Conservation (phyloP, 2,888 invertebrate genomes). For the Sarcophaga carnaria region DNA sequence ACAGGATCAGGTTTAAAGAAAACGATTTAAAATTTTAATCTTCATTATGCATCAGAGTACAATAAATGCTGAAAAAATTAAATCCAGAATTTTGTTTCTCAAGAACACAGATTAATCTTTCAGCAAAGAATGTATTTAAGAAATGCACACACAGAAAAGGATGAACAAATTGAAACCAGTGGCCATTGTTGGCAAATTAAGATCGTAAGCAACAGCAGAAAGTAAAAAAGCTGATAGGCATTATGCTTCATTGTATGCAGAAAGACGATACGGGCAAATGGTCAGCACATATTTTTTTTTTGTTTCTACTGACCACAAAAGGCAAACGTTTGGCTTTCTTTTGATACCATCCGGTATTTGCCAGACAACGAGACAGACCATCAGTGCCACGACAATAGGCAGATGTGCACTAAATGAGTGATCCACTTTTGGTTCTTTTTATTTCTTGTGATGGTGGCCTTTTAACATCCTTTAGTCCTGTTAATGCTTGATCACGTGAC, state of each 20-base stretch:
- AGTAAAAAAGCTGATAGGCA: neutral
- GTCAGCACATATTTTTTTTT: conserved; percentile 19
- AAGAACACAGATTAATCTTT: conserved; percentile 52
- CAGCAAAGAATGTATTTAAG: neutral
- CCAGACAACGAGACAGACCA: conserved; percentile 37
- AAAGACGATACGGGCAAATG: conserved; percentile 52
- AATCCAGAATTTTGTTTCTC: conserved; percentile 33
- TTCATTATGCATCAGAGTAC: conserved; percentile 7
- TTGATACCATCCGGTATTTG: conserved; percentile 25
- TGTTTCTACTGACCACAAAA: conserved; percentile 62
- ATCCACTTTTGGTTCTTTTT: conserved; percentile 26
- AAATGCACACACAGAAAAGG: neutral
- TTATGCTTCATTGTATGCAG: conserved; percentile 7
- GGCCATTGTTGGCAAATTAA: conserved; percentile 60
- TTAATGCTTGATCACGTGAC: conserved; percentile 56
- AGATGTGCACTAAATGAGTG: conserved; percentile 42
- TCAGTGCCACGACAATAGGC: neutral
- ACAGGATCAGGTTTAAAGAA: conserved; percentile 7
- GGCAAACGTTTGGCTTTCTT: conserved; percentile 38
- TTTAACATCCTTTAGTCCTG: conserved; percentile 46
- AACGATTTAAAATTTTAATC: conserved; percentile 40
- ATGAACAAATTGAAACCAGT: conserved; percentile 10
- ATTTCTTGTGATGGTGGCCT: conserved; percentile 1
- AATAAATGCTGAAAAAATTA: conserved; percentile 29
- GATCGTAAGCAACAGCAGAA: conserved; percentile 31